A percentile compares a stretch with the other conserved stretches of the same genome.
Evolutionary conservation across 2,797 vertebrate species (phyloP).

Genomic region (Triplophysa bombifrons): DNA sequence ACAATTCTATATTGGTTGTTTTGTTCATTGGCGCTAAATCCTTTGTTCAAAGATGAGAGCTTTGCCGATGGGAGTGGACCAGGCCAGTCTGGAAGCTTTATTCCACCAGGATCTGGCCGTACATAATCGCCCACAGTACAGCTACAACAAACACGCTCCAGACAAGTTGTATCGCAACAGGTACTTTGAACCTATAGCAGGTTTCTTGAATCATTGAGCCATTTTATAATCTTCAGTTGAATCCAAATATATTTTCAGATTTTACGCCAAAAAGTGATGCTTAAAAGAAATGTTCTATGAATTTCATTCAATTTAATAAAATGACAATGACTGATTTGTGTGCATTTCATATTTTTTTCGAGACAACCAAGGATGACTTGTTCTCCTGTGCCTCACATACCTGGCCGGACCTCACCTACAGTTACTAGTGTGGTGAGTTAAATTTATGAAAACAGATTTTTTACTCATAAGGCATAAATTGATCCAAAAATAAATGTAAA

Average conservation of each 20-base stretch:
- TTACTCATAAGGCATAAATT: background rate
- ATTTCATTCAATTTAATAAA: background rate
- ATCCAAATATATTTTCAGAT: too few relatives aligned
- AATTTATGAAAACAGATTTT: background rate
- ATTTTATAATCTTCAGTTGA: too few relatives aligned
- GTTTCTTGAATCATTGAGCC: too few relatives aligned
- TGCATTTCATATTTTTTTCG: slow-evolving; percentile 41
- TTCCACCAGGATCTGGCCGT: slow-evolving; percentile 89
- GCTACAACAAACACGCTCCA: slow-evolving; percentile 82
- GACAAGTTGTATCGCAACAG: slow-evolving; percentile 88
- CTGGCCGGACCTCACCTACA: slow-evolving; percentile 86
- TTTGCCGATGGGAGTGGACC: slow-evolving; percentile 83
- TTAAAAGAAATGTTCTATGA: too few relatives aligned
- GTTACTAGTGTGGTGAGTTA: slow-evolving; percentile 94
- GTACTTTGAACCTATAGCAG: slow-evolving; percentile 62
- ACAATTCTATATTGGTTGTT: background rate
- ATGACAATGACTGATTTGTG: background rate
- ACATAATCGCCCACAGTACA: slow-evolving; percentile 83
- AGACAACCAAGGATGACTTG: slow-evolving; percentile 85
- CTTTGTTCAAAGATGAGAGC: slow-evolving; percentile 81
- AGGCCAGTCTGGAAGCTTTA: slow-evolving; percentile 86
- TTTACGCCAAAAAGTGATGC: background rate
- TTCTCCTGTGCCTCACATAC: slow-evolving; percentile 86
- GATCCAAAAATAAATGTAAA: background rate
- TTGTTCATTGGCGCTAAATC: background rate